Conservation (phyloP, 2,797 vertebrate genomes). For the Chaetophractus vellerosus region DNA sequence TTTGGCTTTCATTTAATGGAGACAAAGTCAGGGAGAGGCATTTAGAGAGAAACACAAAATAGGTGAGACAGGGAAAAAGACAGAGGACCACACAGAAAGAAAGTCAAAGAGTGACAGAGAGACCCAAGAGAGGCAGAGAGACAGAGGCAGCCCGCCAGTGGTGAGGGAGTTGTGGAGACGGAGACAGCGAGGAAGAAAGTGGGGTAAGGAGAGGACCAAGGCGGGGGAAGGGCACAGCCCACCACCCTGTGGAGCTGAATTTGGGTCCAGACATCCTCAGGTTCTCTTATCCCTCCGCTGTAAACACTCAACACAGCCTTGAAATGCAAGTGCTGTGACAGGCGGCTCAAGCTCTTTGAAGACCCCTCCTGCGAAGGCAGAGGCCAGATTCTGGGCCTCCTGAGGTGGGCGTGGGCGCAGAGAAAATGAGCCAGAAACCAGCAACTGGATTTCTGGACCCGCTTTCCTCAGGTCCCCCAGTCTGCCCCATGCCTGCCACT, state of each 20-base stretch:
- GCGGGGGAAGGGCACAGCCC: neutral
- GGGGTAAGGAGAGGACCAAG: neutral
- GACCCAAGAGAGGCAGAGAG: neutral
- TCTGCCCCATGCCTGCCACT: neutral
- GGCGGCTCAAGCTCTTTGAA: neutral
- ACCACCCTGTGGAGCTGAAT: neutral
- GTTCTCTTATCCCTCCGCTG: neutral
- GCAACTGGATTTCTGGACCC: neutral
- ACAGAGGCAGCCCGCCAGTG: neutral
- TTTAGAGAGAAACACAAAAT: neutral
- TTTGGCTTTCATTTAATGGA: neutral
- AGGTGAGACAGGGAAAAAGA: neutral
- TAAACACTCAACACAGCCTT: neutral
- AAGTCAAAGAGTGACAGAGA: neutral
- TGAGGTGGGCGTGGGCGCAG: neutral
- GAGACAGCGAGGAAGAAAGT: neutral
- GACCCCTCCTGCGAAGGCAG: too few species aligned
- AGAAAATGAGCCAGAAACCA: neutral
- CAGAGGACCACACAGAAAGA: neutral
- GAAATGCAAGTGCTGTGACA: neutral
- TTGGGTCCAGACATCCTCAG: accelerated
- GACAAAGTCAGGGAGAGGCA: neutral
- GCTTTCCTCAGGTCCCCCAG: neutral
- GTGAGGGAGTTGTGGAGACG: accelerated
- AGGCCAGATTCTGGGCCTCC: neutral